phyloP scores from a whole-genome alignment of 1,140 invertebrate species.

The Aphaenogaster ashmeadi region DNA sequence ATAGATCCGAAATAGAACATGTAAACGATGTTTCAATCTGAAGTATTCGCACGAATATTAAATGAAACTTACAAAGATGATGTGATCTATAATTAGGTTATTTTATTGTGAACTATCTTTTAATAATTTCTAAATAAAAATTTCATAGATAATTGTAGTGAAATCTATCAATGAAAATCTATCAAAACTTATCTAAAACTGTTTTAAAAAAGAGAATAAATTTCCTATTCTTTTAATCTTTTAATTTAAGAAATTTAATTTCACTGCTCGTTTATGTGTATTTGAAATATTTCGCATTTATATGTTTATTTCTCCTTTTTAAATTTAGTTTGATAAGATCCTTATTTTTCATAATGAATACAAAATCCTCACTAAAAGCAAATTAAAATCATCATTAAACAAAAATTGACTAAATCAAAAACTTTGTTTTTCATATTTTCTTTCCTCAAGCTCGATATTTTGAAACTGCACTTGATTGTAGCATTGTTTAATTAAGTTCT shows the following conservation, averaged over 20 bases:
- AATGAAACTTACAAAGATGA: neutral
- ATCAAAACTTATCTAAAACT: neutral
- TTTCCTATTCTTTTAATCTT: neutral
- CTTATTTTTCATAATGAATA: neutral
- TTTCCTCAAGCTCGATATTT: neutral
- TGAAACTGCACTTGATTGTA: neutral
- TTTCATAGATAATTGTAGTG: neutral
- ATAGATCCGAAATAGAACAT: neutral
- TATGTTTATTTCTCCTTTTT: neutral
- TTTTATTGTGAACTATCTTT: neutral
- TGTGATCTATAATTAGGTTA: neutral
- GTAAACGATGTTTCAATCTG: neutral
- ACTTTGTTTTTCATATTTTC: neutral
- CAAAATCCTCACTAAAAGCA: neutral
- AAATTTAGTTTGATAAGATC: neutral
- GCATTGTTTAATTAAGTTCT: constrained; percentile 14
- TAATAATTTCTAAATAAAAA: neutral
- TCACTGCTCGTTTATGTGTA: neutral
- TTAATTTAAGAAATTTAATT: constrained; percentile 9
- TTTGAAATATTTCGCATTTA: constrained; percentile 1
- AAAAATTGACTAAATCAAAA: neutral
- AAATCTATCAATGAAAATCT: neutral
- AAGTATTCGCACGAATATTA: neutral
- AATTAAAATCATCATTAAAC: neutral
- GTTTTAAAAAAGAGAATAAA: neutral